Base-by-base conservation (phyloP, 1,140 invertebrate species). In the Drosophila kurseongensis region DNA sequence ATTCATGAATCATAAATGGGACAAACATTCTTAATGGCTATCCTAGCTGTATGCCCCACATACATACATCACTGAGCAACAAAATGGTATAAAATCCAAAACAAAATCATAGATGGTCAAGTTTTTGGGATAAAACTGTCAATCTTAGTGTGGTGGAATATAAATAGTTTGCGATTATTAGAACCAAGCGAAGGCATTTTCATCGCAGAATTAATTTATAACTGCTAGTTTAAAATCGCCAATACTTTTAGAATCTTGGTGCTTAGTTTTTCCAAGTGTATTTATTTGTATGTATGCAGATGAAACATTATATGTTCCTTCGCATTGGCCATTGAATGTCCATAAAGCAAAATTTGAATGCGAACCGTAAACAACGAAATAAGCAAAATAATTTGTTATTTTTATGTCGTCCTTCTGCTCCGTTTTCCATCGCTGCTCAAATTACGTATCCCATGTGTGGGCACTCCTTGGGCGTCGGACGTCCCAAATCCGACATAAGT, bases 321-420 rank as follows among this genome's bases (percentile, higher is more conserved):
- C 36, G 47, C 51, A 67, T 67, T 66, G 60, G 65, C 36, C 51
- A 69, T 71, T 41, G 67, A 48, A 40, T 48, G 67, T 69, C 51
- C 42, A 71, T 71, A 69, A 71, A 71, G 58, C 42, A 36, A 69
- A 69, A 71, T 71, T 71, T 71, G 52, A 71, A 71, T 69, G 51
- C 67, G 40, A 41, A 71, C 36, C 66, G 67, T 69, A 71, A 71
- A 71, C 38, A 69, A 36, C n/a, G 27, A 36, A 71, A 71, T 71
- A 72, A 71, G 68, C 42, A 58, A 72, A 72, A 72, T 69, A 72
- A 72, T 71, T 69, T 72, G 44, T 41, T 71, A 71, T 71, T 71
- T 69, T 71, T 71, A 66, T 71, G 65, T 41, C 29, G 65, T 48
- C 50, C 42, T 69, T 55, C 35, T 41, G 27, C 16, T 40, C n/a